Conservation (phyloP, 2,888 invertebrate genomes). For the Aproaerema taeniolella region DNA sequence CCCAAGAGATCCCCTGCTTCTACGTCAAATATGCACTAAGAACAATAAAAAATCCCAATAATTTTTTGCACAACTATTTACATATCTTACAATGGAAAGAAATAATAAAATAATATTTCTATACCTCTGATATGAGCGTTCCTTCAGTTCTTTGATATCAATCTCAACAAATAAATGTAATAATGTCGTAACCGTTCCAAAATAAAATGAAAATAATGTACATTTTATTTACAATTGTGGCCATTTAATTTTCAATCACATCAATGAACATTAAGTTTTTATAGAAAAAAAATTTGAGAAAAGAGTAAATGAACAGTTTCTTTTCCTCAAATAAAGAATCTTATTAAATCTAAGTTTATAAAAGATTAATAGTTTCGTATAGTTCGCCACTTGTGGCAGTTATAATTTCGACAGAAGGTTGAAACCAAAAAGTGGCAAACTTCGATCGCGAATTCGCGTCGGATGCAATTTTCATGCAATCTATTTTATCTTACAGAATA, state of each 20-base stretch:
- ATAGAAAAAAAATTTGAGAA: conserved; percentile 1
- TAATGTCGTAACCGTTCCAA: conserved; percentile 32
- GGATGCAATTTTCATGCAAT: conserved; percentile 1
- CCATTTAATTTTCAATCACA: conserved; percentile 12
- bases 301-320: too few species aligned
- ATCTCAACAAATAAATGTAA: conserved; percentile 38
- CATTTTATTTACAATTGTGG: conserved; percentile 46
- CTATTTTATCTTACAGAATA: conserved; percentile 7
- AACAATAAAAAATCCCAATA: conserved; percentile 44
- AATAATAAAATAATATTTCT: conserved; percentile 63
- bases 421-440: too few species aligned
- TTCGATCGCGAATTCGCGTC: too few species aligned
- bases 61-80: conserved; percentile 62
- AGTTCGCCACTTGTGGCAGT: too few species aligned
- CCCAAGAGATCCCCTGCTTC: conserved; percentile 42
- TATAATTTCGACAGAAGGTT: too few species aligned
- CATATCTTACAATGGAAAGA: conserved; percentile 71
- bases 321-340: too few species aligned
- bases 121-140: conserved; percentile 71
- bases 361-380: too few species aligned
- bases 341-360: too few species aligned
- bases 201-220: conserved; percentile 39
- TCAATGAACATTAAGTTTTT: conserved; percentile 3
- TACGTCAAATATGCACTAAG: conserved; percentile 51
- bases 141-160: conserved; percentile 48